Base-by-base conservation (phyloP, 2,888 invertebrate genomes). In the Spodoptera exigua region DNA sequence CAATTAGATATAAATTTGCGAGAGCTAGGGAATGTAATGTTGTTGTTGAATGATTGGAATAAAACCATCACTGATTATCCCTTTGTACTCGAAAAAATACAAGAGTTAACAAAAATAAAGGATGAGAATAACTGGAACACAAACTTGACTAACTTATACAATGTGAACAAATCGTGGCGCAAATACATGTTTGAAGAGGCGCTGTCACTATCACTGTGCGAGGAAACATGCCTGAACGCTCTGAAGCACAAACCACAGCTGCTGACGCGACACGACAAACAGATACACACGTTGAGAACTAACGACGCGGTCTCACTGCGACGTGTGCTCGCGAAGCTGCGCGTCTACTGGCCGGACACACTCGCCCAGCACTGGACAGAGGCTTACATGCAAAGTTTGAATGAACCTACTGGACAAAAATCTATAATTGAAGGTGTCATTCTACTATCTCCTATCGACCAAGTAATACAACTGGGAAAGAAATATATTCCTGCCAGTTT, bases 31-130 rank as follows among this genome's bases (percentile, higher is more conserved):
- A 67, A 79, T 37, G 55, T 80, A 12, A 70, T 88, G 10, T 63
- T 65, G 12, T 79, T 86, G 16, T 63, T 90, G 37, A 72, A 63
- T n/a, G 82, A 87, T 52, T 90, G 89, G 89, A 75, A 86, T 2
- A 87, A 85, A 74, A 75, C 87, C 27, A 55, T 89, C 10, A 27
- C 53, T 2, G 73, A 86, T 16, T 82, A 80, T 60, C 80, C 84
- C 34, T 44, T 62, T 3, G 55, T 86, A 27, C 44, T 84, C 7
- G 55, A 80, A 10, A 81, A 79, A 76, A 76, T 91, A 2, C 84
- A 69, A 56, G 70, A 87, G 12, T 51, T 89, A 0, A 69, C 81
- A 16, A 69, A 70, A 62, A 55, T 82, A 2, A 89, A 85, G 43
- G 70, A 69, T 57, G 60, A 79, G 39, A 81, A 85, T 3, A 56